These are phyloP conservation scores for Pyrgilauda ruficollis DNA, from an alignment of 2,113 vertebrate species.

Conservation along the genomic window DNA sequence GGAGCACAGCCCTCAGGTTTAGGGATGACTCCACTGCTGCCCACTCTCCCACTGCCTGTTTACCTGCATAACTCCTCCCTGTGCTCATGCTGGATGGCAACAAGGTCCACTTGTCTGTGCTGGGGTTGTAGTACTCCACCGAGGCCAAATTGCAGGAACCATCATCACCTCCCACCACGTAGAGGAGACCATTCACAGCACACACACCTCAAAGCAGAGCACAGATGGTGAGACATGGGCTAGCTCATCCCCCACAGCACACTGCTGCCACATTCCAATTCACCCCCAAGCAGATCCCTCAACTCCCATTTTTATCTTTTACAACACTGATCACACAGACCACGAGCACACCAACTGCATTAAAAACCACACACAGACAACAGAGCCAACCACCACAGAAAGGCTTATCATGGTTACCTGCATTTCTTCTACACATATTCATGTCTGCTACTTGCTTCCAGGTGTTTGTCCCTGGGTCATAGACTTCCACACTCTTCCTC, in stretches of 20 bases:
- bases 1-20: not conserved
- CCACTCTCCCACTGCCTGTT: not conserved
- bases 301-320: not conserved
- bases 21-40: not conserved
- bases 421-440: slow-evolving; percentile 97
- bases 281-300: not conserved
- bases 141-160: slow-evolving; percentile 95
- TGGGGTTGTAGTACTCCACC: slow-evolving; percentile 92
- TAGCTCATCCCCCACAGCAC: not conserved
- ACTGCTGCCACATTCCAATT: not conserved
- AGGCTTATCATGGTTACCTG: slow-evolving; percentile 74
- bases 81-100: slow-evolving; percentile 96
- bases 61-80: slow-evolving; percentile 93
- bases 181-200: slow-evolving; percentile 91
- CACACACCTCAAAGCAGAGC: slow-evolving; percentile 83
- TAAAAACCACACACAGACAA: not conserved
- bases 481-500: slow-evolving; percentile 95
- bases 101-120: slow-evolving; percentile 91
- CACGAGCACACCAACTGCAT: rapidly evolving
- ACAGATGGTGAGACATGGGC: not conserved
- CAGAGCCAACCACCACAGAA: not conserved
- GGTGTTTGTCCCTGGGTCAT: slow-evolving; percentile 84
- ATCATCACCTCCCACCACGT: slow-evolving; percentile 94
- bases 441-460: slow-evolving; percentile 96
- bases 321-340: not conserved